These are phyloP conservation scores for Trogon melanurus DNA, from an alignment of 2,113 vertebrate genomes.

Conservation along the genomic window DNA sequence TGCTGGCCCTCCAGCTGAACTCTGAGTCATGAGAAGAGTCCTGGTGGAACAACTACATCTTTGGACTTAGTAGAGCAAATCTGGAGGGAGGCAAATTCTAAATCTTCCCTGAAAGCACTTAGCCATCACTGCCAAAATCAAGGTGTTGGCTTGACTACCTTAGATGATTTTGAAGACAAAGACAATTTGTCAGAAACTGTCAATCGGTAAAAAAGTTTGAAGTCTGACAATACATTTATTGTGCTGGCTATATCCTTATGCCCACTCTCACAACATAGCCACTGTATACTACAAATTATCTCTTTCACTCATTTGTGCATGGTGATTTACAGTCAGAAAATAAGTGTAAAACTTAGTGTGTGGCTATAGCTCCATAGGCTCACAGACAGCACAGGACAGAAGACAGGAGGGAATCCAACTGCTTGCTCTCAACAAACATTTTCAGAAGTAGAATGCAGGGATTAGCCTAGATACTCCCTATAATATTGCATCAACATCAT, in stretches of 20 bases:
- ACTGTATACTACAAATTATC: not conserved
- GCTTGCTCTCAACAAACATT: not conserved
- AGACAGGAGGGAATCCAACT: not conserved
- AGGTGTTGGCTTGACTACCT: not conserved
- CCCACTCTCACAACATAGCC: not conserved
- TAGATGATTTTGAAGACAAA: not conserved
- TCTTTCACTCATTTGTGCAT: not conserved
- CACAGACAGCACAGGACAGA: not conserved
- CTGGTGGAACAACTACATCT: not conserved
- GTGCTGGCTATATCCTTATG: not conserved
- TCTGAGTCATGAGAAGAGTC: not conserved
- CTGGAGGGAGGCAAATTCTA: not conserved
- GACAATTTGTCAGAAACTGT: not conserved
- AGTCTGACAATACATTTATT: not conserved
- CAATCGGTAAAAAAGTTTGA: not conserved
- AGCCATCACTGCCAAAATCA: not conserved
- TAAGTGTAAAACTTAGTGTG: not conserved
- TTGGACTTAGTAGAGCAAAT: not conserved
- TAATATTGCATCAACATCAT: conserved; percentile 43
- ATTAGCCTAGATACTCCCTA: conserved; percentile 63
- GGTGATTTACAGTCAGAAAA: not conserved
- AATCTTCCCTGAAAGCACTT: not conserved
- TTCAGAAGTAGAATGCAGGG: conserved; percentile 28
- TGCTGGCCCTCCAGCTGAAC: not conserved
- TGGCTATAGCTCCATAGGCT: not conserved